Evolutionary conservation across 1,140 invertebrate genomes (phyloP).

Genomic region (Tetramorium simillimum): DNA sequence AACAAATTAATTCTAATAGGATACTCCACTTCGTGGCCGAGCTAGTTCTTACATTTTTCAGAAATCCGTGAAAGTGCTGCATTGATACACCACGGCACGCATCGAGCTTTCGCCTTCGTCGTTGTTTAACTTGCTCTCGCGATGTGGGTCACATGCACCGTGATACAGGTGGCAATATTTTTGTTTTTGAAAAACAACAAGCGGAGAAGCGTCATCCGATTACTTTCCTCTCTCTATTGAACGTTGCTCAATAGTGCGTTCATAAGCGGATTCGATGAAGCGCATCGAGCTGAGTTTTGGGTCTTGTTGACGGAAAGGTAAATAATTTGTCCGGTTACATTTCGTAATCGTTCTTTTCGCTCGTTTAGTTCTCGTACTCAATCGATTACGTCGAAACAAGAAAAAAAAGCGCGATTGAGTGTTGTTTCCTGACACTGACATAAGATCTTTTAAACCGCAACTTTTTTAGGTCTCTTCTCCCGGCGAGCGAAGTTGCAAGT

Average conservation of each 20-base stretch:
- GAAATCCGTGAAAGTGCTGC: constrained; percentile 46
- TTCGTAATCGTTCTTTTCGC: background rate
- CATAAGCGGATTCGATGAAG: constrained; percentile 16
- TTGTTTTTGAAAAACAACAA: constrained; percentile 26
- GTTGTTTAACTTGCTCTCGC: constrained; percentile 10
- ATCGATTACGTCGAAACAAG: constrained; percentile 1
- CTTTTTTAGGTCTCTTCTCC: constrained; percentile 7
- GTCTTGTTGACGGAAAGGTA: constrained; percentile 1
- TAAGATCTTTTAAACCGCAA: background rate
- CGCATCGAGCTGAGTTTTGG: background rate
- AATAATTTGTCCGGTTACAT: constrained; percentile 15
- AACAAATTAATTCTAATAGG: constrained; percentile 44
- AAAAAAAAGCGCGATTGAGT: background rate
- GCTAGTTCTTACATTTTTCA: constrained; percentile 43
- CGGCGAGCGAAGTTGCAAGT: background rate
- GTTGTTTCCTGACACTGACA: constrained; percentile 12
- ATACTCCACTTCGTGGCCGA: constrained; percentile 1
- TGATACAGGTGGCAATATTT: constrained; percentile 28
- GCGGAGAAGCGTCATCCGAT: background rate
- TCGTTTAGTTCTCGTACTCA: background rate
- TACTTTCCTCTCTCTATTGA: constrained; percentile 16
- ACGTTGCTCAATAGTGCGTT: background rate
- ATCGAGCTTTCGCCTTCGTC: constrained; percentile 41
- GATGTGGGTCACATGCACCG: constrained; percentile 35
- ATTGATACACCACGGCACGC: background rate